Evolutionary conservation across 2,888 invertebrate species (phyloP).

Genomic region (Epinotia brunnichana): DNA sequence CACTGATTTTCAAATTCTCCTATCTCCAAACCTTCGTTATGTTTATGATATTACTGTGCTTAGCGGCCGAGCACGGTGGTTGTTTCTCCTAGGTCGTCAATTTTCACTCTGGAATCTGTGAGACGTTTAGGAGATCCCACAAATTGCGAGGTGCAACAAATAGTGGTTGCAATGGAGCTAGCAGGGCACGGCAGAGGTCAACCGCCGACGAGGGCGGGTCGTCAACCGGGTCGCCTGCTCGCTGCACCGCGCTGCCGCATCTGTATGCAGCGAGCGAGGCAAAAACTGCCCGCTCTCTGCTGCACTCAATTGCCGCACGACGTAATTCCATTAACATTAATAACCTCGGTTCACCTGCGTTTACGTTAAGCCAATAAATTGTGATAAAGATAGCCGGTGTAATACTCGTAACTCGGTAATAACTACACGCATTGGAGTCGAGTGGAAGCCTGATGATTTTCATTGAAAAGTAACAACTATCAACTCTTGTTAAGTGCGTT

Average conservation of each 20-base stretch:
- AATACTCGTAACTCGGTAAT: conserved; percentile 28
- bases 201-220: conserved; percentile 73
- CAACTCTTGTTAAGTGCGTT: too few relatives aligned
- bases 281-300: conserved; percentile 64
- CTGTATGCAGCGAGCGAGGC: conserved; percentile 69
- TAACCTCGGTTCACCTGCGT: conserved; percentile 42
- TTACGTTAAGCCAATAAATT: conserved; percentile 42
- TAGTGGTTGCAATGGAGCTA: conserved; percentile 37
- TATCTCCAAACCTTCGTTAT: not conserved
- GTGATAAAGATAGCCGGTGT: conserved; percentile 38
- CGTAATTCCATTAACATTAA: conserved; percentile 51
- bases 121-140: conserved; percentile 8
- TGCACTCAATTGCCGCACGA: conserved; percentile 59
- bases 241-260: conserved; percentile 58
- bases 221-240: conserved; percentile 60
- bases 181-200: conserved; percentile 64
- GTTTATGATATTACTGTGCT: not conserved
- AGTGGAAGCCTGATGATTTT: not conserved
- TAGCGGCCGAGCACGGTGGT: not conserved
- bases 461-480: not conserved
- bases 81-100: not conserved
- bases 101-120: not conserved
- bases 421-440: conserved; percentile 9
- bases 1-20: too few relatives aligned
- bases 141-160: conserved; percentile 8